A percentile compares a stretch with the other conserved stretches of the same genome.
phyloP scores from a whole-genome alignment of 1,140 invertebrate genomes.

The Coptotermes formosanus region DNA sequence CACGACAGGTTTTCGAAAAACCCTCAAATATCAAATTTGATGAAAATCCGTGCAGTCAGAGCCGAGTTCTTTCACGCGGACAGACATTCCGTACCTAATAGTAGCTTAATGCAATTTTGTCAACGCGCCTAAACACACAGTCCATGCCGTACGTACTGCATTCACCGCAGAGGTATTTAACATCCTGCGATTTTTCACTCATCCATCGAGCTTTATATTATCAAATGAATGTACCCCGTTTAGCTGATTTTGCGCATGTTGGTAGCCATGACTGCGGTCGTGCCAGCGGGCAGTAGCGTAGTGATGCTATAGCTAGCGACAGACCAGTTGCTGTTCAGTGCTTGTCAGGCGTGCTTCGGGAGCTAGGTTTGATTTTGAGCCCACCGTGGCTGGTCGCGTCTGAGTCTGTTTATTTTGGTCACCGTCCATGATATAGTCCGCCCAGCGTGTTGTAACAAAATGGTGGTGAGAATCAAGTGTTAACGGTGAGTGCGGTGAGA shows the following conservation, averaged over 20 bases:
- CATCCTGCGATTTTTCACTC: too few species aligned
- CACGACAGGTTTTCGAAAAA: too few species aligned
- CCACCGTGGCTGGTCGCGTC: not conserved
- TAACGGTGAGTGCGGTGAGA: not conserved
- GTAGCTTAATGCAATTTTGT: too few species aligned
- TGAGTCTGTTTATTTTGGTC: not conserved
- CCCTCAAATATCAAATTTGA: too few species aligned
- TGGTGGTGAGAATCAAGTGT: not conserved
- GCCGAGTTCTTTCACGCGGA: too few species aligned
- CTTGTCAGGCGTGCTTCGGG: not conserved
- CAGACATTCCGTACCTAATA: too few species aligned
- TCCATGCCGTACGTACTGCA: too few species aligned
- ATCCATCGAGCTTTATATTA: not conserved
- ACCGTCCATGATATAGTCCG: not conserved
- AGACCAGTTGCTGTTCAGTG: conserved; percentile 9
- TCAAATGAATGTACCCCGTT: not conserved
- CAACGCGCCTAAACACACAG: too few species aligned
- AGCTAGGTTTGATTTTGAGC: not conserved
- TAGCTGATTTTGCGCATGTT: conserved; percentile 11
- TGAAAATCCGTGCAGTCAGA: too few species aligned
- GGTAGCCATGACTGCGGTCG: not conserved
- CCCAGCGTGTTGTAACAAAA: not conserved
- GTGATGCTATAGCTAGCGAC: not conserved
- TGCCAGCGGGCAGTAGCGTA: not conserved
- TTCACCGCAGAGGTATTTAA: too few species aligned